Base-by-base conservation (phyloP, 2,888 invertebrate species). In the Diachrysia chrysitis region DNA sequence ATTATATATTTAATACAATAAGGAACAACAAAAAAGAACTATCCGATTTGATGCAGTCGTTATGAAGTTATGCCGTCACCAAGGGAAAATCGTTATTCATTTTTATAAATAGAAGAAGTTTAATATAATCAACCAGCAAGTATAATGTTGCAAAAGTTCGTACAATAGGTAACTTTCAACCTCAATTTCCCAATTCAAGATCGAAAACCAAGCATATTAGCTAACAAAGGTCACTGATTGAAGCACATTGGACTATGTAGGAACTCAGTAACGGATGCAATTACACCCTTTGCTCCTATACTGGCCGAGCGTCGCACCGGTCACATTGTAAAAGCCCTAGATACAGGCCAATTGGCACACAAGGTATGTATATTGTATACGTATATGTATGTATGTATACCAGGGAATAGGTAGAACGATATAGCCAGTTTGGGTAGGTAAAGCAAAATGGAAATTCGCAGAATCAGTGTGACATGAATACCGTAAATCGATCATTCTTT, bases 261-360 rank as follows among this genome's bases (percentile, higher is more conserved):
- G 48, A 51, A 51, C 48, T 83, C 87, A 85, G 85, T 83, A 87
- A 82, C 92, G 92, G 92, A 91, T 87, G 90, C 88, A 91, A 92
- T 91, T 92, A 92, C 83, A 74, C 73, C 79, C 72, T 78, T 79
- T 79, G 79, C 85, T 66, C 81, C 62, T 61, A 67, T 61, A 64
- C 69, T 83, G 86, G 85, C 83, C 83, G 85, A 83, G 83, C 81
- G 62, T 42, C 79, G 68, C 54, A 71, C 81, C 83, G 71, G 75
- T 73, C 75, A 80, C 80, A 84, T 86, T 87, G 83, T 85, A 81
- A 83, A 80, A 81, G 83, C 76, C 76, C 66, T 80, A 66, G 64
- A 83, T 79, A 81, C 83, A 81, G 79, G 83, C 78, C 84, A 87
- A 88, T 86, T 86, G 84, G 81, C 82, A 79, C 85, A 79, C 82